Evolutionary conservation across 2,888 invertebrate species (phyloP).

Genomic region (Agrotis ipsilon): DNA sequence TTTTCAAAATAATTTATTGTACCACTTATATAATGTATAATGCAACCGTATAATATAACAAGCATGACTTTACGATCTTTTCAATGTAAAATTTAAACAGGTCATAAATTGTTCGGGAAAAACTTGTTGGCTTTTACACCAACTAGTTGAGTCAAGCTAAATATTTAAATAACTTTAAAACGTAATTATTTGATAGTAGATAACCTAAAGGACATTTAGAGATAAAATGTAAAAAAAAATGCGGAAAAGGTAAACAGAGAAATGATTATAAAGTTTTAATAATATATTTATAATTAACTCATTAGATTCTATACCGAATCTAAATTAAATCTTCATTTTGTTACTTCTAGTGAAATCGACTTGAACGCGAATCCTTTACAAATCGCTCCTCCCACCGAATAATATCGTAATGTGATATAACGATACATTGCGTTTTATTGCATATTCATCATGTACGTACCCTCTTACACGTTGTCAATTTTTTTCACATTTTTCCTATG

Average conservation of each 20-base stretch:
- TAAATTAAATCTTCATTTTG: too few species aligned
- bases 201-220: not conserved
- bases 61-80: constrained; percentile 49
- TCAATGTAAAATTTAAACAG: constrained; percentile 44
- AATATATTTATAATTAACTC: too few species aligned
- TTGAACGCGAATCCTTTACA: too few species aligned
- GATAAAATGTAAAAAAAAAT: not conserved
- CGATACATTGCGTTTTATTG: too few species aligned
- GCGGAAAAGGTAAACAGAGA: not conserved
- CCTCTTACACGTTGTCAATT: too few species aligned
- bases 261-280: not conserved
- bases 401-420: too few species aligned
- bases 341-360: too few species aligned
- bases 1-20: constrained; percentile 55
- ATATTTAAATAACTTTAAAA: constrained; percentile 8
- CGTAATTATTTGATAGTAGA: not conserved
- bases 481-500: too few species aligned
- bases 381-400: too few species aligned
- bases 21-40: constrained; percentile 40
- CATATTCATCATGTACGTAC: too few species aligned
- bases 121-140: constrained; percentile 20
- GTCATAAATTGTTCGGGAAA: constrained; percentile 18
- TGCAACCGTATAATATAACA: constrained; percentile 43
- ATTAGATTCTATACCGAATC: too few species aligned
- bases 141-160: not conserved